phyloP scores from a whole-genome alignment of 2,888 invertebrate genomes.

The Balanococcus diminutus region DNA sequence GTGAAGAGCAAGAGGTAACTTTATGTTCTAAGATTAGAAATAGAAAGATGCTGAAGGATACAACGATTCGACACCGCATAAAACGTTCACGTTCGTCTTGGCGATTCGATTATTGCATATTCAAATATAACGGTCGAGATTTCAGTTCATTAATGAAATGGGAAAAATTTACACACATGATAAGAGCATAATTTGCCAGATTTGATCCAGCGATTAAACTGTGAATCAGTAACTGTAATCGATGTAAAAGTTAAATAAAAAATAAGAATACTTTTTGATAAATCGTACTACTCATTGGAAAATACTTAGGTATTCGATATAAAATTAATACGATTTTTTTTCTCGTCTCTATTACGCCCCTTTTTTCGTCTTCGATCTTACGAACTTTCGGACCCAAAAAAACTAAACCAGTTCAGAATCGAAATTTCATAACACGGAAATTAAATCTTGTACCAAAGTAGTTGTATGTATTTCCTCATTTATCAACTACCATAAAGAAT shows the following conservation, averaged over 20 bases:
- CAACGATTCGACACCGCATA: not conserved
- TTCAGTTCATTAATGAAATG: not conserved
- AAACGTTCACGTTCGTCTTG: not conserved
- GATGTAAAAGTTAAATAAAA: not conserved
- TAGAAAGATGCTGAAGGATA: conserved; percentile 51
- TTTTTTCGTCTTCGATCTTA: not conserved
- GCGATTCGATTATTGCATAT: not conserved
- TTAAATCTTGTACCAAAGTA: not conserved
- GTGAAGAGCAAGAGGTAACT: not conserved
- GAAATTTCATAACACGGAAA: conserved; percentile 26
- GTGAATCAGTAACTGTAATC: not conserved
- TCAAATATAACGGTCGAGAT: not conserved
- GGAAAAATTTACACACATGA: not conserved
- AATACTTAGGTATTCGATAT: not conserved
- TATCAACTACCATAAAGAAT: not conserved
- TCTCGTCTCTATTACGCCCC: not conserved
- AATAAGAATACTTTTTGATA: not conserved
- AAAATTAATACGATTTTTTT: too few species aligned
- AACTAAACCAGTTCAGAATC: not conserved
- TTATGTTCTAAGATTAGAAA: conserved; percentile 48
- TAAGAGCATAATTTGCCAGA: not conserved
- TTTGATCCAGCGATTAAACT: not conserved
- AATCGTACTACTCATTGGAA: too few species aligned
- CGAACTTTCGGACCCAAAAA: too few species aligned
- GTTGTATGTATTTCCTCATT: not conserved